Conservation (phyloP, 2,888 invertebrate species). For the Pandemis cinnamomeana region DNA sequence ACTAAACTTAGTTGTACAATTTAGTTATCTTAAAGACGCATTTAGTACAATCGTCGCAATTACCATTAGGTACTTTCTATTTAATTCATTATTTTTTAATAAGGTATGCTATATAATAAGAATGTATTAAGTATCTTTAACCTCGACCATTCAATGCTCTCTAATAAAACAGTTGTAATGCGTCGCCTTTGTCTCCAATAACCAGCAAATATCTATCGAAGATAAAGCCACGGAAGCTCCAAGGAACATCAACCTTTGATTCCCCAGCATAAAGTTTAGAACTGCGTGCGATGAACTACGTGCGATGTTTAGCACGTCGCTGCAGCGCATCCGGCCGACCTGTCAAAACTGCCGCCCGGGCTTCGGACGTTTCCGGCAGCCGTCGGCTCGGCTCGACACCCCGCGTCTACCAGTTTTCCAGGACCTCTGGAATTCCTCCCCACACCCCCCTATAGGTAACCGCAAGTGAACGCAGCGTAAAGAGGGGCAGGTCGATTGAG, state of each 20-base stretch:
- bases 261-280: conserved; percentile 48
- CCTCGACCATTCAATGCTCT: not conserved
- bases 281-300: conserved; percentile 46
- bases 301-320: conserved; percentile 56
- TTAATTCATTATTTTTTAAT: too few species aligned
- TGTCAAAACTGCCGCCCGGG: conserved; percentile 71
- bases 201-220: conserved; percentile 15
- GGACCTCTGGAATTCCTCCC: conserved; percentile 57
- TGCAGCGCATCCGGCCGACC: conserved; percentile 76
- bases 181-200: not conserved
- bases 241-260: conserved; percentile 45
- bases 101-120: too few species aligned
- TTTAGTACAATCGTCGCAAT: too few species aligned
- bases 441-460: conserved; percentile 43
- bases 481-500: conserved; percentile 55
- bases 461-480: not conserved
- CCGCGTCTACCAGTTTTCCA: conserved; percentile 51
- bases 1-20: too few species aligned
- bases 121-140: not conserved
- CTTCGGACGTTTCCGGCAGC: conserved; percentile 68
- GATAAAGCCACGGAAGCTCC: not conserved
- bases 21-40: too few species aligned
- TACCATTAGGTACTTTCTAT: too few species aligned
- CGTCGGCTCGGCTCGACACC: conserved; percentile 68
- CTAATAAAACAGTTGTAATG: not conserved